Conservation (phyloP, 2,888 invertebrate genomes). For the Arctia plantaginis region DNA sequence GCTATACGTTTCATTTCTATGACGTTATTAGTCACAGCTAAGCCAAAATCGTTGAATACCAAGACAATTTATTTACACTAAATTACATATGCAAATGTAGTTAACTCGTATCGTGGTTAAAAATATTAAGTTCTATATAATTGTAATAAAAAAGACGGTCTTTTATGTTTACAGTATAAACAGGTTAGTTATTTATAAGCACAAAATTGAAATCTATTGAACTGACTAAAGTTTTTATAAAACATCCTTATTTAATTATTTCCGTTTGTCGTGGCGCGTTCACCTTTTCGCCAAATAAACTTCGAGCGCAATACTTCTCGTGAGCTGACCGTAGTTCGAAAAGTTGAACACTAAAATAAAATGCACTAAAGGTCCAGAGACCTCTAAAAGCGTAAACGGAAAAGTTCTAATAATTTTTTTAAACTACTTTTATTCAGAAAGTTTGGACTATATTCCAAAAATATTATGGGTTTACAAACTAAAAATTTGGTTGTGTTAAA, state of each 20-base stretch:
- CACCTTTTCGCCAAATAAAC: slow-evolving; percentile 6
- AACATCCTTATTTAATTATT: slow-evolving; percentile 22
- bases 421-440: slow-evolving; percentile 32
- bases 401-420: slow-evolving; percentile 45
- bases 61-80: not conserved
- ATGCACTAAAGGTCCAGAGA: slow-evolving; percentile 25
- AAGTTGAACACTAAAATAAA: slow-evolving; percentile 28
- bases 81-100: not conserved
- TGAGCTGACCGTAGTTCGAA: slow-evolving; percentile 8
- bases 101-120: slow-evolving; percentile 29
- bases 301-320: slow-evolving; percentile 7
- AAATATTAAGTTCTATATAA: slow-evolving; percentile 40
- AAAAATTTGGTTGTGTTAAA: slow-evolving; percentile 11
- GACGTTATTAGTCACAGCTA: not conserved
- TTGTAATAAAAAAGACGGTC: slow-evolving; percentile 34
- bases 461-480: slow-evolving; percentile 34
- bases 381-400: slow-evolving; percentile 20
- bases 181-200: slow-evolving; percentile 20
- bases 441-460: slow-evolving; percentile 26
- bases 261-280: slow-evolving; percentile 19
- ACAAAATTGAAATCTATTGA: slow-evolving; percentile 17
- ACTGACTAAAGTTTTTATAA: slow-evolving; percentile 25
- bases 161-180: slow-evolving; percentile 22
- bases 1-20: not conserved
- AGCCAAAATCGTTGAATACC: not conserved